Percentiles rank a stretch among this genome's conserved stretches.
These are phyloP conservation scores for Austrolebias charrua DNA, from an alignment of 2,797 vertebrate species.

Conservation along the genomic window DNA sequence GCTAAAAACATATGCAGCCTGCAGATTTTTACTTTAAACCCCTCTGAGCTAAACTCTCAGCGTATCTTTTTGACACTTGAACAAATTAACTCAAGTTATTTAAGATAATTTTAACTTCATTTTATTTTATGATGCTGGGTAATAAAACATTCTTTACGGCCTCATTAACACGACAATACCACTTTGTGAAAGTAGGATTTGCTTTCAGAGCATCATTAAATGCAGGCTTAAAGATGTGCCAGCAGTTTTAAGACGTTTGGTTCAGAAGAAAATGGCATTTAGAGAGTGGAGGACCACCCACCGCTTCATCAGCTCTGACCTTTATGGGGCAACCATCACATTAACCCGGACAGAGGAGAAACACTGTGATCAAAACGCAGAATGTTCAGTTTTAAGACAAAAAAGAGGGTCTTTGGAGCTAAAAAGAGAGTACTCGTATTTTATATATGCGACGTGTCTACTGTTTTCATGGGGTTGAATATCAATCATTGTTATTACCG, in stretches of 20 bases:
- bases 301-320: conserved; percentile 34
- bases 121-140: no score
- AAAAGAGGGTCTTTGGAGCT: background rate
- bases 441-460: no score
- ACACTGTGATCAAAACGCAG: conserved; percentile 25
- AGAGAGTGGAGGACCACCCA: conserved; percentile 55
- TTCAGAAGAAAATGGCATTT: conserved; percentile 5
- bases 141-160: no score
- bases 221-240: background rate
- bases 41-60: background rate
- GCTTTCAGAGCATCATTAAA: background rate
- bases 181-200: no score
- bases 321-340: conserved; percentile 53
- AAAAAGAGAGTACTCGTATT: background rate
- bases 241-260: conserved; percentile 4
- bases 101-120: no score
- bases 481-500: no score
- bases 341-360: conserved; percentile 26
- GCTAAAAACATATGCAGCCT: background rate
- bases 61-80: background rate
- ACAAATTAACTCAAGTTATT: no score
- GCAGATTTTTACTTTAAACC: background rate
- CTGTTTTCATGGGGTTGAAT: no score
- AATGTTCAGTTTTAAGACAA: conserved; percentile 19
- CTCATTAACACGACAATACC: no score